These are phyloP conservation scores for Lepidostoma basale DNA, from an alignment of 1,140 invertebrate species.

Conservation along the genomic window DNA sequence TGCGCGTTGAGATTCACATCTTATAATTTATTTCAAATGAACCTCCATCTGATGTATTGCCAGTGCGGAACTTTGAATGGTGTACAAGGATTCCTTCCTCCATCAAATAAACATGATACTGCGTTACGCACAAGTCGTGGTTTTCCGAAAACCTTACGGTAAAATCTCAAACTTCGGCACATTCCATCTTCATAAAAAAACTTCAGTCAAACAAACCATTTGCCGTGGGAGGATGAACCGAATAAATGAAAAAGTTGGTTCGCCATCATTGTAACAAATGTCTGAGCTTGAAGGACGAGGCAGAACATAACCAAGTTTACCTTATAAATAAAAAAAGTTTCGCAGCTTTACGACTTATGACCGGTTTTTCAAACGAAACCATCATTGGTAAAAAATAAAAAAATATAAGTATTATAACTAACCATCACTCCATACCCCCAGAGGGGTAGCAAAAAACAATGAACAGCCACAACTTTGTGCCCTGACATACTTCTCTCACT, in stretches of 20 bases:
- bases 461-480: too few species aligned
- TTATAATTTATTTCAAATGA: too few species aligned
- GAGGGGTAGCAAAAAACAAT: too few species aligned
- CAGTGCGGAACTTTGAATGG: too few species aligned
- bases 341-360: conserved; percentile 34
- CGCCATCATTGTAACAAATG: conserved; percentile 35
- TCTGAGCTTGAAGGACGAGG: neutral
- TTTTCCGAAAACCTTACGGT: neutral
- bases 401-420: too few species aligned
- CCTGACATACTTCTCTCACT: too few species aligned
- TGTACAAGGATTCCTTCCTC: too few species aligned
- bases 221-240: conserved; percentile 8
- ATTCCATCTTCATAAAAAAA: conserved; percentile 19
- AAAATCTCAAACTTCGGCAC: conserved; percentile 8
- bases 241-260: conserved; percentile 41
- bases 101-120: too few species aligned
- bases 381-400: too few species aligned
- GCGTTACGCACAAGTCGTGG: neutral
- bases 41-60: too few species aligned
- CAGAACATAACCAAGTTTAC: conserved; percentile 39
- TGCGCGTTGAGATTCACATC: too few species aligned
- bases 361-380: neutral
- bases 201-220: conserved; percentile 10
- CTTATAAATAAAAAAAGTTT: conserved; percentile 46
- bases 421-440: too few species aligned